Evolutionary conservation across 2,113 vertebrate genomes (phyloP).

Genomic region (Chionodraco myersi): DNA sequence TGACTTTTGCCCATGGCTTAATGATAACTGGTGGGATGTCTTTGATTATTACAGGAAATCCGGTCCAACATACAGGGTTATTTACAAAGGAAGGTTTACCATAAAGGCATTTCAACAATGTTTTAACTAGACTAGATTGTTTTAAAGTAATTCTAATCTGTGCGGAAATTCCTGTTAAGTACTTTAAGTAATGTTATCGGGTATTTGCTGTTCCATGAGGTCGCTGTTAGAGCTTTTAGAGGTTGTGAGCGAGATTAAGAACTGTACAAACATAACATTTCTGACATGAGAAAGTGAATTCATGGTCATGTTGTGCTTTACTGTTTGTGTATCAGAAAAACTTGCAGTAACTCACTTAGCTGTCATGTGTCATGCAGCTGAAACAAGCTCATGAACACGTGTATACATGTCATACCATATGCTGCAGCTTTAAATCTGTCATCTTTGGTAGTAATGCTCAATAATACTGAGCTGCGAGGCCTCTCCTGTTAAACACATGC

Average conservation of each 20-base stretch:
- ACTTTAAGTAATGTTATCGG: not conserved
- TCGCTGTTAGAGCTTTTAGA: not conserved
- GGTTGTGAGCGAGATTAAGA: not conserved
- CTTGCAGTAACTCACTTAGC: not conserved
- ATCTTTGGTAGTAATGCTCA: not conserved
- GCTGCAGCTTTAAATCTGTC: no score
- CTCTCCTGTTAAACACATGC: not conserved
- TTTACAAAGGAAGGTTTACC: conserved; percentile 4
- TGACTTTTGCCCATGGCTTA: conserved; percentile 4
- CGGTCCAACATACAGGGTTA: not conserved
- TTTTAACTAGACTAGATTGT: not conserved
- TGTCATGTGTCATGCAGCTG: not conserved
- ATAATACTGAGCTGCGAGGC: not conserved
- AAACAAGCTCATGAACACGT: not conserved
- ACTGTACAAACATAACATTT: not conserved
- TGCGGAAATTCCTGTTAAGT: not conserved
- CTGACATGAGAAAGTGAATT: not conserved
- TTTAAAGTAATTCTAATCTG: conserved; percentile 6
- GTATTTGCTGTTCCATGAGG: conserved; percentile 1
- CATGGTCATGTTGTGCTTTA: no score
- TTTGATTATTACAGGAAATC: conserved; percentile 6
- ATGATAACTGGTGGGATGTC: conserved; percentile 15
- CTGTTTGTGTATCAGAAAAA: conserved; percentile 15
- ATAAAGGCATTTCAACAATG: not conserved
- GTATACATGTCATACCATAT: no score